Conservation (phyloP, 2,888 invertebrate genomes). For the Ophion ventricosus region DNA sequence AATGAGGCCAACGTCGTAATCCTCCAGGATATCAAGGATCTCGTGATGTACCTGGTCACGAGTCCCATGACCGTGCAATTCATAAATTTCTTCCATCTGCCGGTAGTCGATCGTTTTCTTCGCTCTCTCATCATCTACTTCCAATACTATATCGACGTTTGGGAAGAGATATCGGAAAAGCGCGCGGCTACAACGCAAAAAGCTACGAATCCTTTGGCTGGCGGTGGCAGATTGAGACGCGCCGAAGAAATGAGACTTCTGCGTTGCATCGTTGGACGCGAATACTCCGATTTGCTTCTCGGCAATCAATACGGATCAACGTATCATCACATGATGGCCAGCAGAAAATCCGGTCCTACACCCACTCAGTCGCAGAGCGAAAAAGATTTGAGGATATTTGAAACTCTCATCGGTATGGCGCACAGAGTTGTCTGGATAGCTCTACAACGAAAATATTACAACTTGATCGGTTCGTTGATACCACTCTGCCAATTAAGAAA, state of each 20-base stretch:
- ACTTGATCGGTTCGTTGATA: constrained; percentile 85
- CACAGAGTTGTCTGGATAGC: constrained; percentile 88
- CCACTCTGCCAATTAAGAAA: neutral
- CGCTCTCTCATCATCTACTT: constrained; percentile 87
- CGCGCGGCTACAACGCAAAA: constrained; percentile 83
- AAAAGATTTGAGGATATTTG: constrained; percentile 86
- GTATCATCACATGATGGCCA: constrained; percentile 86
- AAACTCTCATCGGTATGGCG: constrained; percentile 85
- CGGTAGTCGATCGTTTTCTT: constrained; percentile 86
- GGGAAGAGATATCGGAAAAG: constrained; percentile 85
- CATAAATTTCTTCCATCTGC: constrained; percentile 86
- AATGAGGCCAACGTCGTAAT: constrained; percentile 86
- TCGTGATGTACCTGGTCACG: constrained; percentile 84
- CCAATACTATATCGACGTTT: constrained; percentile 87
- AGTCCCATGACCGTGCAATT: constrained; percentile 86
- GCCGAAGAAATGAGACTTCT: constrained; percentile 86
- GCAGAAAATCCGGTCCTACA: constrained; percentile 82
- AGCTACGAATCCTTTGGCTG: constrained; percentile 77
- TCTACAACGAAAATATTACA: constrained; percentile 85
- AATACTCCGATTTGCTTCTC: constrained; percentile 86
- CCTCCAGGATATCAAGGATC: constrained; percentile 86
- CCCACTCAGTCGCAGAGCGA: constrained; percentile 85
- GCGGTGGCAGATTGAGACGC: constrained; percentile 72
- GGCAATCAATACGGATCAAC: constrained; percentile 79
- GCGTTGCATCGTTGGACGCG: constrained; percentile 86